Percentiles rank a stretch among this genome's conserved stretches.
These are phyloP conservation scores for Anthonomus grandis DNA, from an alignment of 1,140 invertebrate genomes.

Conservation along the genomic window DNA sequence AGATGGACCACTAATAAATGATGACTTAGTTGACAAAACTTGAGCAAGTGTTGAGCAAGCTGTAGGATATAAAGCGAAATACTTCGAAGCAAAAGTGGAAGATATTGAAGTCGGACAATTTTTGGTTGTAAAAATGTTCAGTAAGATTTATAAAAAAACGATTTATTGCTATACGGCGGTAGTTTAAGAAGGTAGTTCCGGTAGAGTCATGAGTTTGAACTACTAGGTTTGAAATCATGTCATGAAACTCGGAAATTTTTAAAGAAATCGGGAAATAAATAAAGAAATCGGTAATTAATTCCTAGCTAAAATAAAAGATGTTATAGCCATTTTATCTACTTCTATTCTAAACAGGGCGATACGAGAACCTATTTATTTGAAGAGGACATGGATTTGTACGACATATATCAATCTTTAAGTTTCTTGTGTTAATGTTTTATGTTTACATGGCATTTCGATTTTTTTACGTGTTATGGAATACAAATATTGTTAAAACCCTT, in stretches of 20 bases:
- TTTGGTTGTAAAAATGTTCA: slow-evolving; percentile 15
- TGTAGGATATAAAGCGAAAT: slow-evolving; percentile 15
- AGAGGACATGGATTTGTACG: too few relatives aligned
- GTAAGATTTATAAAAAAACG: slow-evolving; percentile 15
- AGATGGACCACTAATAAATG: not conserved
- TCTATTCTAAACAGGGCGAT: too few relatives aligned
- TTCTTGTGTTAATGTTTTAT: too few relatives aligned
- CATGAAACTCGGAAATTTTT: slow-evolving; percentile 5
- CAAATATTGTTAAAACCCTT: too few relatives aligned
- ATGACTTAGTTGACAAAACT: not conserved
- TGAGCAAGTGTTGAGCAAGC: not conserved
- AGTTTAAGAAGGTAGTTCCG: too few relatives aligned
- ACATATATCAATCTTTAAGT: too few relatives aligned
- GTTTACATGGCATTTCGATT: too few relatives aligned
- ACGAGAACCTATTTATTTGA: too few relatives aligned
- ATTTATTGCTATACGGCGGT: slow-evolving; percentile 13
- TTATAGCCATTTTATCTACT: too few relatives aligned
- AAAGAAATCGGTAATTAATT: too few relatives aligned
- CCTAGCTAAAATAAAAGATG: slow-evolving; percentile 4
- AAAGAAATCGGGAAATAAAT: too few relatives aligned
- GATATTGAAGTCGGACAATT: slow-evolving; percentile 18
- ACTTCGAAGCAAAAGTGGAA: slow-evolving; percentile 11
- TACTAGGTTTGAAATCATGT: slow-evolving; percentile 11
- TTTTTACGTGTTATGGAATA: too few relatives aligned
- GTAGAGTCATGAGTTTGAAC: slow-evolving; percentile 16